These are phyloP conservation scores for Palaemon carinicauda DNA, from an alignment of 1,140 invertebrate species.

Conservation along the genomic window DNA sequence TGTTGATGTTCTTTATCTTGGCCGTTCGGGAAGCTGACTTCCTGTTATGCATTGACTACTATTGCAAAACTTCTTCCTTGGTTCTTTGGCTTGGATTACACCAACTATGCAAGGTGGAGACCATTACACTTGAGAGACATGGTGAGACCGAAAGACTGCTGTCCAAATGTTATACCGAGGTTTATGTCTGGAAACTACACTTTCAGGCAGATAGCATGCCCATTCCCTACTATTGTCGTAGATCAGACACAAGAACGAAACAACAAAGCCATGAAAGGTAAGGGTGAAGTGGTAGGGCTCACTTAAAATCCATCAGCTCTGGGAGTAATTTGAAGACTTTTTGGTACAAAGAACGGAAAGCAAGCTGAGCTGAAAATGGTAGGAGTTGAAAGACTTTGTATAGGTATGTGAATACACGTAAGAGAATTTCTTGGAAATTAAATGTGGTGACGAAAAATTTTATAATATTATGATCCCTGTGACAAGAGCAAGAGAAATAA, in stretches of 20 bases:
- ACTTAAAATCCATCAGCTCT: no score
- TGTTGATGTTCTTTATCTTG: constrained; percentile 31
- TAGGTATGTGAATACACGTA: no score
- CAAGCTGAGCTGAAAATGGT: no score
- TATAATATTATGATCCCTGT: no score
- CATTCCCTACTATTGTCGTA: constrained; percentile 59
- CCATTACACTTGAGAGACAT: constrained; percentile 60
- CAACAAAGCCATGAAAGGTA: constrained; percentile 59
- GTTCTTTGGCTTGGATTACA: constrained; percentile 59
- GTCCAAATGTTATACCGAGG: constrained; percentile 47
- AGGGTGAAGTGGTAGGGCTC: constrained; percentile 55
- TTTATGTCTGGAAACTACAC: constrained; percentile 54
- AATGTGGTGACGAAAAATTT: no score
- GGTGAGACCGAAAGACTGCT: not conserved
- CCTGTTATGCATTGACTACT: constrained; percentile 42
- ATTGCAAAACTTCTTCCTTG: constrained; percentile 50
- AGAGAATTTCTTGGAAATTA: no score
- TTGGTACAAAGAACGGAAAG: no score
- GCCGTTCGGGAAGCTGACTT: no score
- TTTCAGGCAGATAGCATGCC: constrained; percentile 40
- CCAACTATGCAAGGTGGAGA: constrained; percentile 60
- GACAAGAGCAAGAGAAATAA: no score
- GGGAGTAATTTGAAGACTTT: no score
- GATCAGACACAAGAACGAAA: constrained; percentile 62
- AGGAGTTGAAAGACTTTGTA: no score